Evolutionary conservation across 2,888 invertebrate species (phyloP).

Genomic region (Octodonta nipae): DNA sequence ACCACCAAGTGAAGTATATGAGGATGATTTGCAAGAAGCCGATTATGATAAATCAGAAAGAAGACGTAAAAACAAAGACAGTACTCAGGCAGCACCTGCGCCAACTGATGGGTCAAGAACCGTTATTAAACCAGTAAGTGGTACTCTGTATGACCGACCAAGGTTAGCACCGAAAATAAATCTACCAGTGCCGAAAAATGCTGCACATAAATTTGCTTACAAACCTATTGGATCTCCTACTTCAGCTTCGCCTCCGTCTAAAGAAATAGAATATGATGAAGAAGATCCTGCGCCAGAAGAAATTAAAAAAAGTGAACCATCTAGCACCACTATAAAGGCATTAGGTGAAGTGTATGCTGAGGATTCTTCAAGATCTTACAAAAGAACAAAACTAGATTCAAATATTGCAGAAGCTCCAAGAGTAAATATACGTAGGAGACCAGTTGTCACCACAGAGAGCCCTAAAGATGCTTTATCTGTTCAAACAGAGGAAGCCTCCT

Average conservation of each 20-base stretch:
- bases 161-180: conserved; percentile 65
- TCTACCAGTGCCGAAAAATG: conserved; percentile 64
- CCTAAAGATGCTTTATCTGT: too few relatives aligned
- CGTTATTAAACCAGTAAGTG: conserved; percentile 49
- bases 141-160: conserved; percentile 59
- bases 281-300: too few relatives aligned
- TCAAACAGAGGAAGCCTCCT: neutral
- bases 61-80: conserved; percentile 18
- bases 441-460: neutral
- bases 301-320: too few relatives aligned
- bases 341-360: too few relatives aligned
- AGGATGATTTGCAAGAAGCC: conserved; percentile 21
- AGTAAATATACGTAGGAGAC: neutral
- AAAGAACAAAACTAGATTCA: too few relatives aligned
- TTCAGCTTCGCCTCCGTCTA: conserved; percentile 14
- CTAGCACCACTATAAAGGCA: too few relatives aligned
- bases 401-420: neutral
- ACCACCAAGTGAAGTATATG: conserved; percentile 34
- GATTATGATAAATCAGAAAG: conserved; percentile 2
- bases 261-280: conserved; percentile 39
- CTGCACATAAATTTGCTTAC: conserved; percentile 60
- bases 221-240: conserved; percentile 38
- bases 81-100: conserved; percentile 11
- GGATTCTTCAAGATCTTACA: too few relatives aligned
- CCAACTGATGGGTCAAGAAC: conserved; percentile 19